phyloP scores from a whole-genome alignment of 2,888 invertebrate species.

The Dioctria linearis region DNA sequence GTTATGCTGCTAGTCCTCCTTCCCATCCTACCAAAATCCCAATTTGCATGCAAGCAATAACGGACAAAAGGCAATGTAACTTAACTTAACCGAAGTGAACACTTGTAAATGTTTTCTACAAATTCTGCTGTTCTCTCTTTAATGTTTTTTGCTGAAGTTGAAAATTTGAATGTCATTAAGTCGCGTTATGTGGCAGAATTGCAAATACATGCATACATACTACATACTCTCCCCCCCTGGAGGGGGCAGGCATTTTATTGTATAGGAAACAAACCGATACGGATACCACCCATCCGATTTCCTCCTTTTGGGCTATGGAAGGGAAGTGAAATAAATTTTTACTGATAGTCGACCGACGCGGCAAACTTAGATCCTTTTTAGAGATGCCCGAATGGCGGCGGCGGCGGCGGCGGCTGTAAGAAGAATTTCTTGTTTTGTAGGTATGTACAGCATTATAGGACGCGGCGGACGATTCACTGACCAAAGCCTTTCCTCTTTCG shows the following conservation, averaged over 20 bases:
- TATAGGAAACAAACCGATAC: too few relatives aligned
- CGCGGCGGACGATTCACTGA: not conserved
- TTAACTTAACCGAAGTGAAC: not conserved
- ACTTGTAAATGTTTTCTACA: not conserved
- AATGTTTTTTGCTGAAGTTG: not conserved
- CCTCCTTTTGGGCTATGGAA: too few relatives aligned
- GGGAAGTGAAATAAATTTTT: too few relatives aligned
- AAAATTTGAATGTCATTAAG: conserved; percentile 20
- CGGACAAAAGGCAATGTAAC: not conserved
- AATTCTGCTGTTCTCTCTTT: conserved; percentile 3
- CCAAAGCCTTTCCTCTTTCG: conserved; percentile 3
- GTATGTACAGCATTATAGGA: conserved; percentile 12
- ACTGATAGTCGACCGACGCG: conserved; percentile 4
- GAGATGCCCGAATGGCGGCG: not conserved
- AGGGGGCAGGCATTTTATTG: not conserved
- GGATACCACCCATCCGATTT: too few relatives aligned
- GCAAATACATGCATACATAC: not conserved
- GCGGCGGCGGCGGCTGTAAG: not conserved
- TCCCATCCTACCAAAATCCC: not conserved
- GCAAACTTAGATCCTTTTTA: conserved; percentile 4
- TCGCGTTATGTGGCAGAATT: not conserved
- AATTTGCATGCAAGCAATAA: conserved; percentile 5
- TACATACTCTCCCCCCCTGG: too few relatives aligned
- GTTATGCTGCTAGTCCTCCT: too few relatives aligned
- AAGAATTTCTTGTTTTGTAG: conserved; percentile 12